phyloP scores from a whole-genome alignment of 1,140 invertebrate species.

The Arion vulgaris region DNA sequence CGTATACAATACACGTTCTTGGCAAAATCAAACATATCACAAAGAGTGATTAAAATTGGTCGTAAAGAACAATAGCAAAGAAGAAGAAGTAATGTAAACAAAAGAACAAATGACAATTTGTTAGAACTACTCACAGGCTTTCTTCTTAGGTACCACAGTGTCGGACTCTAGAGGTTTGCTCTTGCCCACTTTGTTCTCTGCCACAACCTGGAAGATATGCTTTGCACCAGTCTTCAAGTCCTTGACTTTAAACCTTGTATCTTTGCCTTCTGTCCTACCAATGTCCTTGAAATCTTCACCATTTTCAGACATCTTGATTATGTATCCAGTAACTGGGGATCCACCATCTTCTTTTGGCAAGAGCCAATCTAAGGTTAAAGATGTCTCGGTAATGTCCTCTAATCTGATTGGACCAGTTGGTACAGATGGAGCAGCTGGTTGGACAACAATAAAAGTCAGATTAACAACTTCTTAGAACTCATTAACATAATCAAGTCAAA shows the following conservation, averaged over 20 bases:
- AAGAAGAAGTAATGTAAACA: no score
- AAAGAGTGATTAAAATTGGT: no score
- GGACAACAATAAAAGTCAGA: neutral
- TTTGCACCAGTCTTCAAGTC: slow-evolving; percentile 91
- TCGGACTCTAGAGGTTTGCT: slow-evolving; percentile 95
- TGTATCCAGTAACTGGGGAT: slow-evolving; percentile 72
- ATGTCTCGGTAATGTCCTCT: slow-evolving; percentile 86
- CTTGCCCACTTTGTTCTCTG: slow-evolving; percentile 95
- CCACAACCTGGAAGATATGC: slow-evolving; percentile 93
- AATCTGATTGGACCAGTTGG: slow-evolving; percentile 57
- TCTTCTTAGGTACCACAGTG: slow-evolving; percentile 84
- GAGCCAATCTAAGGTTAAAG: slow-evolving; percentile 81
- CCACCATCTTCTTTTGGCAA: slow-evolving; percentile 93
- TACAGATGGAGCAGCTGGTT: slow-evolving; percentile 47
- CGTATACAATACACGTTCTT: no score
- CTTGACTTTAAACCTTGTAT: slow-evolving; percentile 78
- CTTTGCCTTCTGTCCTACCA: slow-evolving; percentile 48
- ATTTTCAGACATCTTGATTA: slow-evolving; percentile 57
- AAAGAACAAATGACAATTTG: no score
- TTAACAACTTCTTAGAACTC: no score
- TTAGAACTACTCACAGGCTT: slow-evolving; percentile 35
- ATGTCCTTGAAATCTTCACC: slow-evolving; percentile 50
- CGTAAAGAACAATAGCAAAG: no score
- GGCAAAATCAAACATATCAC: no score
- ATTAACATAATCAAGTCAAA: no score